A percentile compares a stretch with the other conserved stretches of the same genome.
Evolutionary conservation across 2,888 invertebrate species (phyloP).

Genomic region (Eristalinus aeneus): DNA sequence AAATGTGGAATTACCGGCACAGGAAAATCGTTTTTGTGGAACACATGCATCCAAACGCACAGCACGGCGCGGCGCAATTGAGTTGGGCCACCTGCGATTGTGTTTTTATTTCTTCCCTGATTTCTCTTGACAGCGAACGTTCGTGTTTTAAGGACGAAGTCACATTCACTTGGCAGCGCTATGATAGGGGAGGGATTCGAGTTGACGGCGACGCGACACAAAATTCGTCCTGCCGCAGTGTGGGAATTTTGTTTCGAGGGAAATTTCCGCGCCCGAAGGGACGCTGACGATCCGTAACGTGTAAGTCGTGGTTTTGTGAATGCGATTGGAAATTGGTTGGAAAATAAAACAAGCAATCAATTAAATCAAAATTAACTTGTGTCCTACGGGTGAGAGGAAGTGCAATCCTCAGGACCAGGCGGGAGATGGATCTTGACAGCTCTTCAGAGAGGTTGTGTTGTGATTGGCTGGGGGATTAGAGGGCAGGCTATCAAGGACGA

Average conservation of each 20-base stretch:
- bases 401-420: neutral
- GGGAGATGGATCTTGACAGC: neutral
- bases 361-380: constrained; percentile 50
- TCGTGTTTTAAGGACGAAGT: constrained; percentile 51
- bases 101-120: constrained; percentile 62
- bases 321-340: constrained; percentile 59
- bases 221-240: constrained; percentile 27
- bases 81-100: constrained; percentile 67
- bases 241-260: constrained; percentile 59
- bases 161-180: constrained; percentile 61
- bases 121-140: constrained; percentile 40
- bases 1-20: constrained; percentile 63
- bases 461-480: neutral
- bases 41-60: constrained; percentile 36
- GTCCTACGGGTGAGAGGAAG: neutral
- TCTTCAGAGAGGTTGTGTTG: neutral
- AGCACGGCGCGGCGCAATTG: constrained; percentile 28
- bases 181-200: constrained; percentile 63
- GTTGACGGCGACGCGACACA: neutral
- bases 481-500: neutral
- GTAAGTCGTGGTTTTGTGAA: constrained; percentile 63
- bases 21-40: constrained; percentile 50
- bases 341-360: constrained; percentile 69
- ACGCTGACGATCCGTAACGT: constrained; percentile 64
- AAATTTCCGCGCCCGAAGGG: constrained; percentile 59